Evolutionary conservation across 1,140 invertebrate genomes (phyloP), one percentile per base, ranked within the genome.

Genomic region (Drosophila orosa): DNA sequence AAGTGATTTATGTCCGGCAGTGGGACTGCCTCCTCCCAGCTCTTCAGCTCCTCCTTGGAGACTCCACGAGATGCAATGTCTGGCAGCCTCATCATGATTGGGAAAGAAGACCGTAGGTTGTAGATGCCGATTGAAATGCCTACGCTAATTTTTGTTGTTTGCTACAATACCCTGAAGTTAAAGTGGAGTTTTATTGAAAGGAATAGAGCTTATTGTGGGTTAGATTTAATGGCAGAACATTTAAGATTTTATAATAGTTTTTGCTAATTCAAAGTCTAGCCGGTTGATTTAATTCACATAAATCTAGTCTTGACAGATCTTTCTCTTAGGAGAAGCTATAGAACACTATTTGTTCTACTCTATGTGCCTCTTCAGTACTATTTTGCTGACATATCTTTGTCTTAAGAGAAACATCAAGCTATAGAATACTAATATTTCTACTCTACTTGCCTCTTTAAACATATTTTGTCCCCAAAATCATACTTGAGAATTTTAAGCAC

Each of bases 1-100:
- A 85, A 85, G 82, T 85, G 81, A 86, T 85, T 85, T 85, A 86
- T 57, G 78, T 73, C 73, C 73, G 52, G 61, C 73, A 66, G 22
- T n/a, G 56, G 56, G 47, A 74, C 40, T 72, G 67, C 60, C 67
- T 55, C 47, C 60, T 42, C 54, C 47, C 7, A 6, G 0, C n/a
- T n/a, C n/a, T n/a, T n/a, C 54, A 39, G 54, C 55, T 33, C 44
- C 58, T 22, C 33, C 24, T 10, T 24, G 60, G 27, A 40, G 44
- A 61, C 63, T 31, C 35, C 3, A 25, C 24, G 29, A 40, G 58
- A 39, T 56, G 35, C 35, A 55, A 50, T 55, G 44, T 75, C 80
- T 66, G 71, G 61, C 66, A 31, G 55, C 60, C 57, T 40, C 60
- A 60, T 63, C 55, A 24, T 40, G 35, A 35, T 60, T 39, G 15